These are phyloP conservation scores for Arnoldichthys spilopterus DNA, from an alignment of 2,797 vertebrate genomes.

Conservation along the genomic window DNA sequence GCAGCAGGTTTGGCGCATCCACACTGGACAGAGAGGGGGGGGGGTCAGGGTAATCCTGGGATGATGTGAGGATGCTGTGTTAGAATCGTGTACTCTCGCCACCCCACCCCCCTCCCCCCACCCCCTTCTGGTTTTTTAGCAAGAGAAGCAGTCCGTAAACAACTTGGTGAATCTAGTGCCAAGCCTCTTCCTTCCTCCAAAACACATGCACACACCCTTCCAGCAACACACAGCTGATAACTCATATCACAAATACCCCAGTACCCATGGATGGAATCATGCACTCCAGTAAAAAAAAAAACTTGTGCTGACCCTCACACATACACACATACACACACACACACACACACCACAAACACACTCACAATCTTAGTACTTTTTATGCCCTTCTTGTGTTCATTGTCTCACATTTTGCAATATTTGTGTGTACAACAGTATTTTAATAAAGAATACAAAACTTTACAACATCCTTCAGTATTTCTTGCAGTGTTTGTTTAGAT, in stretches of 20 bases:
- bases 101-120: neutral
- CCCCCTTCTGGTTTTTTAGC: slow-evolving; percentile 70
- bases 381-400: slow-evolving; percentile 85
- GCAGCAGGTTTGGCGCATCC: slow-evolving; percentile 36
- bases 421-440: slow-evolving; percentile 99
- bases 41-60: slow-evolving; percentile 54
- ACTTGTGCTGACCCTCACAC: slow-evolving; percentile 24
- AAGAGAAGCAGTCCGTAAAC: slow-evolving; percentile 64
- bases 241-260: slow-evolving; percentile 25
- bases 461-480: slow-evolving; percentile 33
- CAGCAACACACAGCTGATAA: slow-evolving; percentile 25
- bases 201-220: slow-evolving; percentile 8
- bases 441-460: slow-evolving; percentile 97
- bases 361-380: slow-evolving; percentile 74
- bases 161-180: slow-evolving; percentile 79
- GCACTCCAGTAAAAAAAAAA: slow-evolving; percentile 48
- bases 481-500: neutral
- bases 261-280: slow-evolving; percentile 4
- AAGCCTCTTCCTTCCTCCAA: slow-evolving; percentile 60
- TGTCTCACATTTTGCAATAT: slow-evolving; percentile 90
- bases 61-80: slow-evolving; percentile 62
- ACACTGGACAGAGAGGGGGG: slow-evolving; percentile 42
- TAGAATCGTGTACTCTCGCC: slow-evolving; percentile 64
- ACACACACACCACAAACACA: slow-evolving; percentile 19
- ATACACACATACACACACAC: slow-evolving; percentile 41